A percentile compares a stretch with the other conserved stretches of the same genome.
phyloP scores from a whole-genome alignment of 2,113 vertebrate genomes.

The Tenebrosternarchus preto region DNA sequence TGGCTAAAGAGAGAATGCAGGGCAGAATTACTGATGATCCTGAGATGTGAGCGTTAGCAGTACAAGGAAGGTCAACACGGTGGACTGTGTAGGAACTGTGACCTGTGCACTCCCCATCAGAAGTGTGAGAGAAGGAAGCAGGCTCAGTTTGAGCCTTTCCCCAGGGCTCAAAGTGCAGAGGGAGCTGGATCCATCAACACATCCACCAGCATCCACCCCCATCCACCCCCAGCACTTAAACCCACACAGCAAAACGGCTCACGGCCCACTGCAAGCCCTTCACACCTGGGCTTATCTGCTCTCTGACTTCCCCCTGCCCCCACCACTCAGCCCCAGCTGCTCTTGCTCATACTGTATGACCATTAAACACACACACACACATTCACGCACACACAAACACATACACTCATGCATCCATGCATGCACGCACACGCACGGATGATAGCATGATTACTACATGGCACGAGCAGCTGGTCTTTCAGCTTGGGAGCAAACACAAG shows the following conservation, averaged over 20 bases:
- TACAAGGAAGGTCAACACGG: too few species aligned
- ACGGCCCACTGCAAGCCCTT: constrained; percentile 57
- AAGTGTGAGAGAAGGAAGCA: constrained; percentile 51
- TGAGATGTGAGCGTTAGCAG: background rate
- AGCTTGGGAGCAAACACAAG: constrained; percentile 43
- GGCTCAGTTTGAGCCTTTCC: constrained; percentile 50
- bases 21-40: background rate
- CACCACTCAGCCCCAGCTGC: constrained; percentile 60
- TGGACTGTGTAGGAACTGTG: background rate
- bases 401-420: constrained; percentile 23
- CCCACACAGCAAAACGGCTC: constrained; percentile 45
- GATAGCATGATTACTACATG: constrained; percentile 30
- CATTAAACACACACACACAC: constrained; percentile 53
- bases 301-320: constrained; percentile 33
- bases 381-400: constrained; percentile 24
- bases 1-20: background rate
- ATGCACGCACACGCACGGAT: constrained; percentile 20
- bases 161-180: constrained; percentile 52
- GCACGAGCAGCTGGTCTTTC: constrained; percentile 45
- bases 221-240: constrained; percentile 50
- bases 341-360: constrained; percentile 63
- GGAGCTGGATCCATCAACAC: constrained; percentile 70
- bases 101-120: constrained; percentile 42
- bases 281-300: constrained; percentile 68
- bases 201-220: constrained; percentile 55